phyloP scores from a whole-genome alignment of 1,140 invertebrate species.

The Manduca sexta region DNA sequence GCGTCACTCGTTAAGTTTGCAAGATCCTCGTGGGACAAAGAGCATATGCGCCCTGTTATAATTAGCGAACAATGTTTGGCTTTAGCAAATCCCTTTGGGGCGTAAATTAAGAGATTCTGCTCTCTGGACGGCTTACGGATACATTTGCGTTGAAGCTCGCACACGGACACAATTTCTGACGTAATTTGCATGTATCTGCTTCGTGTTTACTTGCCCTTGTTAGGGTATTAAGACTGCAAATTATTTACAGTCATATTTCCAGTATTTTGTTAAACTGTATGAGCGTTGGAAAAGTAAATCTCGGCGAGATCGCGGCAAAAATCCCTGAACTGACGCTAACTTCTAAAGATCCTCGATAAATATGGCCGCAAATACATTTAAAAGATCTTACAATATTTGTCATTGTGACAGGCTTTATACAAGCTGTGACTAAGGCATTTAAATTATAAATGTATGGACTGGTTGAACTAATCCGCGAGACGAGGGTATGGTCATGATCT shows the following conservation, averaged over 20 bases:
- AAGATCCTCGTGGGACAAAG: conserved; percentile 57
- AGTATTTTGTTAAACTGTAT: not conserved
- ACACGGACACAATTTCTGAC: conserved; percentile 26
- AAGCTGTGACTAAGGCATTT: too few species aligned
- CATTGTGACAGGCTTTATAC: too few species aligned
- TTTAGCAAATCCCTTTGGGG: conserved; percentile 70
- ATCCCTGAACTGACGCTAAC: not conserved
- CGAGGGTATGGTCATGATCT: too few species aligned
- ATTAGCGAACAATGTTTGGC: conserved; percentile 72
- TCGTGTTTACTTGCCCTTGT: conserved; percentile 17
- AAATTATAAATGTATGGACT: too few species aligned
- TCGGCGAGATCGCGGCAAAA: not conserved
- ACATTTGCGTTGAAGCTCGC: conserved; percentile 54
- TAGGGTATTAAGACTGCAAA: conserved; percentile 15
- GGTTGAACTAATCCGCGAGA: too few species aligned
- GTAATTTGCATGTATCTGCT: conserved; percentile 22
- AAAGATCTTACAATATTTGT: not conserved
- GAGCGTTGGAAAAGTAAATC: not conserved
- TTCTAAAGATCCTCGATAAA: not conserved
- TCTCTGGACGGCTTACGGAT: conserved; percentile 51
- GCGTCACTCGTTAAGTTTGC: conserved; percentile 50
- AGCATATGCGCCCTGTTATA: conserved; percentile 67
- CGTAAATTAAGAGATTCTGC: conserved; percentile 70
- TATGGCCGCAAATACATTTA: not conserved
- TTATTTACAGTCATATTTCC: conserved; percentile 13